Evolutionary conservation across 2,797 vertebrate genomes (phyloP), one percentile per base, ranked within the genome.

Genomic region (Danio kyathit): DNA sequence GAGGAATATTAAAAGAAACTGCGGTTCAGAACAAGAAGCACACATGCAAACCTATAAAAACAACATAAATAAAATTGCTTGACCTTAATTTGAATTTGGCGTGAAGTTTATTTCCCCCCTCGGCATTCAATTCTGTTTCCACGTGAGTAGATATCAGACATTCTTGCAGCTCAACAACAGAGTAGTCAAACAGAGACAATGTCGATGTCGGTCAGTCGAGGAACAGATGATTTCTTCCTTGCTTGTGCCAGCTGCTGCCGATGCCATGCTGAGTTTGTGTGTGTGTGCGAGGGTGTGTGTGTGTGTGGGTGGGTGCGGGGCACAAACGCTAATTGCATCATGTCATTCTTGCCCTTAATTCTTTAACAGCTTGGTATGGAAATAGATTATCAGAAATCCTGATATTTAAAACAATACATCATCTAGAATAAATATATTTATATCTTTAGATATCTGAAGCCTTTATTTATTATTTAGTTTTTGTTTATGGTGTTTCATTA

Each of bases 41-140:
- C 43, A 38, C 54, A 41, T 0, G 3, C 52, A 48, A 73, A 17
- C 40, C 51, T 21, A 40, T 44, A 29, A 78, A 67, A 78, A 67
- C 41, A 49, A 60, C 46, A 61, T 57, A 10, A 66, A 56, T 54
- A 69, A 38, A 40, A 48, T 12, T 51, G 38, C 40, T 17, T 80
- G 78, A 80, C 78, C 69, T 65, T 80, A 79, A 80, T 80, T 80
- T 73, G 48, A 13, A 65, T 73, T 54, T 72, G 59, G 57, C 40
- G 7, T 64, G 69, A 64, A 64, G 78, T 72, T 80, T 44, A 14
- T 56, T 80, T 70, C 17, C 1, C 78, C 78, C 54, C 46, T 19
- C 21, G 41, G 78, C 48, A 44, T 46, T 73, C 4, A 73, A 80
- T 80, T 73, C 57, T 46, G 49, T 80, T 80, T 73, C 19, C 78